phyloP scores from a whole-genome alignment of 2,797 vertebrate genomes.

The Coregonus ussuriensis region DNA sequence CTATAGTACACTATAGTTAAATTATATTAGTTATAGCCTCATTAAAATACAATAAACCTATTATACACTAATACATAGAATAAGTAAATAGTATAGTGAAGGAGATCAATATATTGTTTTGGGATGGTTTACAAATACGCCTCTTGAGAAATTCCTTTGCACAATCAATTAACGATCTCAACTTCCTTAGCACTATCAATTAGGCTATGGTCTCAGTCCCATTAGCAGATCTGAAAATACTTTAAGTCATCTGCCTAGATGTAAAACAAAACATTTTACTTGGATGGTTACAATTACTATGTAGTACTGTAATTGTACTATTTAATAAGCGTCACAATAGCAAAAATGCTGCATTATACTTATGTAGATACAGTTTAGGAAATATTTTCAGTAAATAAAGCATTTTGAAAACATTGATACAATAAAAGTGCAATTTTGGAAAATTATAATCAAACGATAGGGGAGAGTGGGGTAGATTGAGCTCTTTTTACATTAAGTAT shows the following conservation, averaged over 20 bases:
- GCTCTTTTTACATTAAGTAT: too few relatives aligned
- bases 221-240: not conserved
- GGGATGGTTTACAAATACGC: not conserved
- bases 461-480: too few relatives aligned
- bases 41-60: not conserved
- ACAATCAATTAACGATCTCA: not conserved
- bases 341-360: too few relatives aligned
- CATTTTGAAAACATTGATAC: not conserved
- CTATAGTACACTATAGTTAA: not conserved
- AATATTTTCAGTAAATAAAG: not conserved
- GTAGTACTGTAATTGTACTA: not conserved
- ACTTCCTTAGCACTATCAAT: not conserved
- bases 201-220: not conserved
- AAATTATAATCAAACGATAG: not conserved
- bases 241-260: not conserved
- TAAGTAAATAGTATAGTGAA: not conserved
- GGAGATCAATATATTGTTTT: not conserved
- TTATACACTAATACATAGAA: not conserved
- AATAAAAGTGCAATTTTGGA: not conserved
- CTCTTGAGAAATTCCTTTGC: slow-evolving; percentile 1
- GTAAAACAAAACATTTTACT: not conserved
- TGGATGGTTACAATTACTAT: not conserved
- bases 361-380: not conserved
- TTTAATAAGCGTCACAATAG: not conserved
- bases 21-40: not conserved